A percentile compares a stretch with the other conserved stretches of the same genome.
Evolutionary conservation across 1,140 invertebrate genomes (phyloP).

Genomic region (Paraescarpia echinospica): DNA sequence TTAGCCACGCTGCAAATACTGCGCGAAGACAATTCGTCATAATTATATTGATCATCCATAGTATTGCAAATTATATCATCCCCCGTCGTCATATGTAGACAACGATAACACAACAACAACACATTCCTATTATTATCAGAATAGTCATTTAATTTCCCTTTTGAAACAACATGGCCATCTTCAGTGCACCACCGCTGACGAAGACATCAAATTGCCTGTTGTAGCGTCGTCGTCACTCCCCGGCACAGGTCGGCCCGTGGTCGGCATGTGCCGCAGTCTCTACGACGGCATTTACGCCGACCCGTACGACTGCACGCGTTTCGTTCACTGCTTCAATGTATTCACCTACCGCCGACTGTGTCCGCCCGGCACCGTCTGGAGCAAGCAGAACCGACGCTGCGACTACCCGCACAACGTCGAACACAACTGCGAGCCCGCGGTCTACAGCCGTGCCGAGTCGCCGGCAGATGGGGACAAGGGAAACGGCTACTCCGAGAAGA

Average conservation of each 20-base stretch:
- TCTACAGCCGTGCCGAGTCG: not conserved
- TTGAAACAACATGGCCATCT: too few species aligned
- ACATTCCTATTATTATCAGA: too few species aligned
- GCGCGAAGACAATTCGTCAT: too few species aligned
- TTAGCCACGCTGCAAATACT: too few species aligned
- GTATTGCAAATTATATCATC: too few species aligned
- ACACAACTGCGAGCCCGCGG: not conserved
- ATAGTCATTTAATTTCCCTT: too few species aligned
- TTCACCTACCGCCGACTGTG: conserved; percentile 4
- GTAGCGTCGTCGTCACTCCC: not conserved
- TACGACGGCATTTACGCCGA: conserved; percentile 19
- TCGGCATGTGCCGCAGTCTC: not conserved
- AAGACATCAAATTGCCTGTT: not conserved
- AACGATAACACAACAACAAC: too few species aligned
- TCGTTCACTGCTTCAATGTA: conserved; percentile 16
- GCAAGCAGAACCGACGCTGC: not conserved
- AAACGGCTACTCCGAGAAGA: not conserved
- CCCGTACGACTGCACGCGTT: conserved; percentile 19
- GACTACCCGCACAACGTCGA: conserved; percentile 19
- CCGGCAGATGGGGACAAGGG: not conserved
- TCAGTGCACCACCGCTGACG: too few species aligned
- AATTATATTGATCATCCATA: too few species aligned
- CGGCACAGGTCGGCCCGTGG: conserved; percentile 10
- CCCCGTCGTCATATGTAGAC: too few species aligned
- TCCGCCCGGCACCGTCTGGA: conserved; percentile 16